phyloP scores from a whole-genome alignment of 2,113 vertebrate species.

The Crypturellus undulatus region DNA sequence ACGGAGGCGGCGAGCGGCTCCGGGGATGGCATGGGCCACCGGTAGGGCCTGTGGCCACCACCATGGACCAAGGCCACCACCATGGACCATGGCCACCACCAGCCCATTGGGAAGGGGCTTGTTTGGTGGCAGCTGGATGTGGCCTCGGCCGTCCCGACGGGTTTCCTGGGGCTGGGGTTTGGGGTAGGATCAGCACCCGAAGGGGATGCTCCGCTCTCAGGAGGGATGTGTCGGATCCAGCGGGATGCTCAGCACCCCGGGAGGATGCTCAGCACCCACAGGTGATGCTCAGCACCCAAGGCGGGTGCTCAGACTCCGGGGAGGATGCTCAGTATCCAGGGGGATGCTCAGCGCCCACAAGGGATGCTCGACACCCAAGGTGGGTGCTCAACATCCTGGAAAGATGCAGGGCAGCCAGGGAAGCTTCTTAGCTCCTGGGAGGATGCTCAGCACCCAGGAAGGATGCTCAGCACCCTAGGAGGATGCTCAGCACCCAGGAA shows the following conservation, averaged over 20 bases:
- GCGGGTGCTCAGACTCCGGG: no score
- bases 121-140: background rate
- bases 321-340: no score
- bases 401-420: background rate
- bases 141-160: background rate
- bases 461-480: background rate
- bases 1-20: rapidly evolving
- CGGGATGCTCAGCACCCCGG: background rate
- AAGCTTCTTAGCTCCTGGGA: no score
- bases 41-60: background rate
- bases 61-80: background rate
- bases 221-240: background rate
- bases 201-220: no score
- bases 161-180: background rate
- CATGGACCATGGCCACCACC: rapidly evolving
- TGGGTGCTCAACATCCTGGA: background rate
- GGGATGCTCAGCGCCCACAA: no score
- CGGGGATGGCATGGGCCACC: rapidly evolving
- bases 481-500: background rate
- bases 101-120: background rate
- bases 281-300: no score
- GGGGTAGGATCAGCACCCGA: background rate
- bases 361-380: no score
- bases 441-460: background rate
- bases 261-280: no score